Evolutionary conservation across 2,797 vertebrate species (phyloP).

Genomic region (Myiotriccus ornatus): DNA sequence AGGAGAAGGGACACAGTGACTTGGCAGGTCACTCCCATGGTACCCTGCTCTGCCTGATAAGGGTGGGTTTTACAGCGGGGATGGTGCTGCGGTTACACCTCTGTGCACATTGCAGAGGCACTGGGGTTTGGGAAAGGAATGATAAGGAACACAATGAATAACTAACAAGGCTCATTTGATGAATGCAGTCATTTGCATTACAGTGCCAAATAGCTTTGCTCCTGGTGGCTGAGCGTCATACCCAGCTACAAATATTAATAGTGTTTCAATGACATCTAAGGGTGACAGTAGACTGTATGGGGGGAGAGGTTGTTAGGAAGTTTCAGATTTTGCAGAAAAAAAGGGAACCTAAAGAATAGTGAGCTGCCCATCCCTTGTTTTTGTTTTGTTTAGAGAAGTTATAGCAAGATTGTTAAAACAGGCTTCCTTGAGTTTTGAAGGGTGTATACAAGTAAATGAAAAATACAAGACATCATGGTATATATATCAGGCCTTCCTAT

Average conservation of each 20-base stretch:
- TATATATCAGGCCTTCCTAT: background rate
- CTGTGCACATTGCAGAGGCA: constrained; percentile 35
- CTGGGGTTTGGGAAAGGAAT: constrained; percentile 68
- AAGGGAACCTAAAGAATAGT: background rate
- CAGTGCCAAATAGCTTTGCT: constrained; percentile 73
- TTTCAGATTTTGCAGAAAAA: background rate
- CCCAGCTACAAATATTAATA: constrained; percentile 50
- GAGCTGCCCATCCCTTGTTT: rapidly evolving
- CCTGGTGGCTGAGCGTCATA: constrained; percentile 29
- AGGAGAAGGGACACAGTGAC: constrained; percentile 53
- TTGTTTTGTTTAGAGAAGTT: background rate
- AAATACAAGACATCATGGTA: background rate
- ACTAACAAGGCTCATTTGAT: constrained; percentile 77
- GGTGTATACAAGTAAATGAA: background rate
- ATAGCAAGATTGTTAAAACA: background rate
- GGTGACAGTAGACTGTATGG: background rate
- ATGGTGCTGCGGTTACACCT: constrained; percentile 73
- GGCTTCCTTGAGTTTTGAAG: background rate
- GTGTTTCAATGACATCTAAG: constrained; percentile 50
- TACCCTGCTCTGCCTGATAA: constrained; percentile 85
- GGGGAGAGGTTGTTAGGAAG: background rate
- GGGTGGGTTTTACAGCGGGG: constrained; percentile 77
- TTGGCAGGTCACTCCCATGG: constrained; percentile 80
- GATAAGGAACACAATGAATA: constrained; percentile 86
- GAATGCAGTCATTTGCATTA: constrained; percentile 78